These are phyloP conservation scores for Diadophis punctatus DNA, from an alignment of 2,113 vertebrate genomes.

Conservation along the genomic window DNA sequence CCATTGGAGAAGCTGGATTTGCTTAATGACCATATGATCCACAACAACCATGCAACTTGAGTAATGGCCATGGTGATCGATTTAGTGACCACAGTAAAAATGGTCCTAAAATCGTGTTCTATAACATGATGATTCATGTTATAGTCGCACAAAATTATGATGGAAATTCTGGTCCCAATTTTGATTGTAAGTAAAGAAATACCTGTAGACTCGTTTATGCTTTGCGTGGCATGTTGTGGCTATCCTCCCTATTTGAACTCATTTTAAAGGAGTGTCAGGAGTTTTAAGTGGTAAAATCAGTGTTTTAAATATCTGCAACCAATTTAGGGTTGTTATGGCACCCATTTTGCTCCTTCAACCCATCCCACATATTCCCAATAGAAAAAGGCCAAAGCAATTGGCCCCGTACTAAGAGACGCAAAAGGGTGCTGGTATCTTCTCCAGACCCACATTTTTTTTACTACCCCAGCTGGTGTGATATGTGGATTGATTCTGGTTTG, in stretches of 20 bases:
- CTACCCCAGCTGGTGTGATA: not conserved
- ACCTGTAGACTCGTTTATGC: not conserved
- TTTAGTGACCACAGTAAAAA: not conserved
- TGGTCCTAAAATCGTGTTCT: not conserved
- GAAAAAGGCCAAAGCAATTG: not conserved
- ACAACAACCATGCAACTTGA: not conserved
- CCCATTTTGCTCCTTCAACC: not conserved
- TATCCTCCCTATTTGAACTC: not conserved
- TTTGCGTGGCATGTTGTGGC: not conserved
- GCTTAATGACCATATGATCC: not conserved
- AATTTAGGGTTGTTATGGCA: not conserved
- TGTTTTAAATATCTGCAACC: not conserved
- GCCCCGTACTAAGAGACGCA: not conserved
- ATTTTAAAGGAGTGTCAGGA: not conserved
- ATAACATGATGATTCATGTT: not conserved
- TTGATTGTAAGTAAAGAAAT: not conserved
- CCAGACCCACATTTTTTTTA: not conserved
- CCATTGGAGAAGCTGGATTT: not conserved
- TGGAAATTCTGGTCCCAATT: not conserved
- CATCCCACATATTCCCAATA: not conserved
- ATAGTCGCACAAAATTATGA: not conserved
- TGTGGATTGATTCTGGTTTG: not conserved
- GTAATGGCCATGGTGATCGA: not conserved
- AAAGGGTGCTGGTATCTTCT: not conserved
- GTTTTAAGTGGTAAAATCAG: not conserved